Conservation (phyloP, 2,113 vertebrate genomes). For the crab-eating macaque (Macaca fascicularis) region T2T-MFA8v1.1 NC_088379.1:97429501-97430000, state of each 20-base stretch:
- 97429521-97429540: not conserved
- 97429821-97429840: not conserved
- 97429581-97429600: not conserved
- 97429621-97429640: not conserved
- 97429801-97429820: not conserved
- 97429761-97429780: not conserved
- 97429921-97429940: not conserved
- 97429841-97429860: not conserved
- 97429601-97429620: not conserved
- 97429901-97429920: not conserved
- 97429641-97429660: not conserved
- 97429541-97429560: not conserved
- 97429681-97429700: not conserved
- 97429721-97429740: constrained; percentile 25
- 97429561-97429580: not conserved
- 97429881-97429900: not conserved
- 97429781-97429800: not conserved
- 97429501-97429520: not conserved
- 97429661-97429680: not conserved
- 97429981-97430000: not conserved
- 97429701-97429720: not conserved
- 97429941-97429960: not conserved
- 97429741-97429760: not conserved
- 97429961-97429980: not conserved
- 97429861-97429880: not conserved